Evolutionary conservation across 2,797 vertebrate species (phyloP).

Genomic region (Dipus sagitta): DNA sequence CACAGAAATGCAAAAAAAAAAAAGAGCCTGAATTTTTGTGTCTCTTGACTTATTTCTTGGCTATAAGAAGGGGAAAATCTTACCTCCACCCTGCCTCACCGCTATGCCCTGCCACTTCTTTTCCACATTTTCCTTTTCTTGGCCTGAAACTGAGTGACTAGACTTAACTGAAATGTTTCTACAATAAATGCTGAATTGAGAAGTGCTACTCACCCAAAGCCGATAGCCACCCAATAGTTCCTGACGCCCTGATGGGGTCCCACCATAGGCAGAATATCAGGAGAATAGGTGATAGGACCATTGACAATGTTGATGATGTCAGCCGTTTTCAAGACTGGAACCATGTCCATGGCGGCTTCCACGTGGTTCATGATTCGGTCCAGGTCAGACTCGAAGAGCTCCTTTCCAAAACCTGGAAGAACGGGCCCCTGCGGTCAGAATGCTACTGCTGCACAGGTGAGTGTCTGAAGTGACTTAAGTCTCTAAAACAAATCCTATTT

Average conservation of each 20-base stretch:
- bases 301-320: slow-evolving; percentile 96
- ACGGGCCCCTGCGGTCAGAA: slow-evolving; percentile 28
- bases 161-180: neutral
- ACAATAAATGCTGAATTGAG: slow-evolving; percentile 21
- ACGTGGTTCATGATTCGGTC: slow-evolving; percentile 97
- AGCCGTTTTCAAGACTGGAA: slow-evolving; percentile 95
- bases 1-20: no score
- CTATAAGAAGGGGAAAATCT: slow-evolving; percentile 28
- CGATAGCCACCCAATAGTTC: slow-evolving; percentile 98
- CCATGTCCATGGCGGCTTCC: slow-evolving; percentile 97
- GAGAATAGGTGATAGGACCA: slow-evolving; percentile 98
- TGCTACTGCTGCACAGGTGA: neutral
- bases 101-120: neutral
- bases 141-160: neutral
- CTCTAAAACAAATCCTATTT: neutral
- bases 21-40: neutral
- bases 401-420: slow-evolving; percentile 96
- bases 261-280: slow-evolving; percentile 97
- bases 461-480: neutral
- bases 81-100: neutral
- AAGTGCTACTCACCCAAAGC: slow-evolving; percentile 93
- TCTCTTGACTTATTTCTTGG: neutral
- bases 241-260: slow-evolving; percentile 94
- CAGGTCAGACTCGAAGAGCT: slow-evolving; percentile 98
- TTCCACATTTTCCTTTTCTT: neutral